Evolutionary conservation across 2,888 invertebrate genomes (phyloP).

Genomic region (Neria commutata): DNA sequence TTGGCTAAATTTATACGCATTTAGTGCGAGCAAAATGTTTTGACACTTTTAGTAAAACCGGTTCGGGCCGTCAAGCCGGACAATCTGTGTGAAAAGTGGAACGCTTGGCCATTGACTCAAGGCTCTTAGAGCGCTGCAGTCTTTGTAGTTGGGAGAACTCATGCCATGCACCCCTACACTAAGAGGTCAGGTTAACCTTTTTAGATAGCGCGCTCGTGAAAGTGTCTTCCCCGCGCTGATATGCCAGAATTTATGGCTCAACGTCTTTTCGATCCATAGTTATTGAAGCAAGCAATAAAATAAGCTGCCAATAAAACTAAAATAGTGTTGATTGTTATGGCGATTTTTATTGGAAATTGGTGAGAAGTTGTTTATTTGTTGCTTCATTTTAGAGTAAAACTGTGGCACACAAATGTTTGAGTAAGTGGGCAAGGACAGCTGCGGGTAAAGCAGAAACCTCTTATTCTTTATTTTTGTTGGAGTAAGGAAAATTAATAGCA

Average conservation of each 20-base stretch:
- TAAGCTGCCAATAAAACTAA: background rate
- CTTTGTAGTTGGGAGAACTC: background rate
- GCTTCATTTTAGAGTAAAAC: too few relatives aligned
- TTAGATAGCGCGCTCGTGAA: background rate
- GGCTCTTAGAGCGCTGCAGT: conserved; percentile 4
- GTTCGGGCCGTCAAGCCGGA: conserved; percentile 6
- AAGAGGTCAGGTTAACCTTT: conserved; percentile 20
- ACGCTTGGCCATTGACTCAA: background rate
- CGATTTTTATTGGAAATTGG: conserved; percentile 1
- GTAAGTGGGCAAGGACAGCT: too few relatives aligned
- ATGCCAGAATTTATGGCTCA: conserved; percentile 5
- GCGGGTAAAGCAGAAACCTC: too few relatives aligned
- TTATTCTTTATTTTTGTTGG: too few relatives aligned
- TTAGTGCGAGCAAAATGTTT: conserved; percentile 51
- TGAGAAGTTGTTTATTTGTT: too few relatives aligned
- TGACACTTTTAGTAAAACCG: conserved; percentile 40
- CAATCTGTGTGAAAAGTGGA: background rate
- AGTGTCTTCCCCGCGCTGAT: background rate
- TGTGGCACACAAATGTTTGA: too few relatives aligned
- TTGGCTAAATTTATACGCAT: conserved; percentile 46
- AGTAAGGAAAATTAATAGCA: too few relatives aligned
- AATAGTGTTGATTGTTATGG: background rate
- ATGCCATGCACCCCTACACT: background rate
- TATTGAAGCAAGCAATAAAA: conserved; percentile 11
- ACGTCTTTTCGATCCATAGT: background rate